Evolutionary conservation across 2,113 vertebrate genomes (phyloP), one percentile per base, ranked within the genome.

Genomic region (Podocnemis expansa): DNA sequence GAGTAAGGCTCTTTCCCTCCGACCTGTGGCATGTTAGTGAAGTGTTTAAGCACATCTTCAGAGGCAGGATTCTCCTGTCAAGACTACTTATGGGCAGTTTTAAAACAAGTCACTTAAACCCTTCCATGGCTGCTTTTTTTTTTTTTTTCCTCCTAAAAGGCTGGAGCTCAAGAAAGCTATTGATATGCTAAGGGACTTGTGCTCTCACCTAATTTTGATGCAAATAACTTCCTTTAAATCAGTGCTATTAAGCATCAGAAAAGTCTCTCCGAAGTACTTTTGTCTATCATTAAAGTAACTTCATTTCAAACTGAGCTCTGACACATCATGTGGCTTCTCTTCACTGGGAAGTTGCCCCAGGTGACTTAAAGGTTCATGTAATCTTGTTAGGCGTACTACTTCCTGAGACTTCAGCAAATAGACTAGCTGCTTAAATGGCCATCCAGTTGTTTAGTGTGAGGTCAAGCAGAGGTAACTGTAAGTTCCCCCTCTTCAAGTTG

Each of bases 381-480:
- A 87, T 93, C 79, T 89, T 93, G 81, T 94, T 94, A 94, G 93
- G 2, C 31, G 82, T 94, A 85, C 89, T 91, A 82, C 96, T 95
- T 89, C 93, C 92, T 87, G 95, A 94, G 88, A 89, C 93, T 96
- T 96, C 93, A 81, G 94, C 90, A 92, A 92, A 87, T 80, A 90
- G 80, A 43, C 84, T 89, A 94, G 84, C 94, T 94, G 91, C 89
- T n/a, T 90, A 73, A 96, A 89, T 94, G 96, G 94, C 89, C 93
- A 94, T 93, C 91, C 93, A 87, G 91, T 73, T 78, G 89, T 94
- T 70, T 96, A 94, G 92, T 13, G 7, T 83, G 88, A 95, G 93
- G 96, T 95, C 96, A 95, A 96, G 88, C 75, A 70, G 84, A 90
- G 75, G 55, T 27, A 91, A 84, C 49, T 76, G 54, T 70, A n/a